Percentiles rank a stretch among this genome's conserved stretches.
Evolutionary conservation across 2,888 invertebrate species (phyloP).

Genomic region (Frankliniella intonsa): DNA sequence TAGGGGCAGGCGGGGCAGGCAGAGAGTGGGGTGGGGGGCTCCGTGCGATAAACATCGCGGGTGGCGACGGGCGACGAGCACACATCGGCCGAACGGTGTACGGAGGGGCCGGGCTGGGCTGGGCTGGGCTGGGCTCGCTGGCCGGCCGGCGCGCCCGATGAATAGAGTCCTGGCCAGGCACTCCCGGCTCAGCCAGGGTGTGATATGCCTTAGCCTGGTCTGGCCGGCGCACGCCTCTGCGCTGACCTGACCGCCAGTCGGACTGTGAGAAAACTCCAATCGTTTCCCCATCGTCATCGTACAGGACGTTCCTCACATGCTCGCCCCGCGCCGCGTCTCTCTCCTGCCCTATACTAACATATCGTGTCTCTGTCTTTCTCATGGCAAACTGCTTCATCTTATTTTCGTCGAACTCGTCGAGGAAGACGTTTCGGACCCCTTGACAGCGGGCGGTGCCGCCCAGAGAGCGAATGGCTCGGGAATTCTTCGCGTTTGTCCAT

Average conservation of each 20-base stretch:
- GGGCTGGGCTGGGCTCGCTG: neutral
- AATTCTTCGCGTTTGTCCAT: neutral
- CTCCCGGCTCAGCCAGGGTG: neutral
- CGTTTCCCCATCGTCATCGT: too few relatives aligned
- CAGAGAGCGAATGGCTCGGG: neutral
- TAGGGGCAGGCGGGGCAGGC: neutral
- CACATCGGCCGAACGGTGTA: neutral
- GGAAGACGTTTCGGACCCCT: neutral
- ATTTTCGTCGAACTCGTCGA: neutral
- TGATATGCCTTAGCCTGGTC: neutral
- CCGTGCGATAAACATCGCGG: neutral
- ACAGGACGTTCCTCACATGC: too few relatives aligned
- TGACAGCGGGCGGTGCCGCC: neutral
- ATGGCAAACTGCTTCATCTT: too few relatives aligned
- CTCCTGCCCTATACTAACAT: too few relatives aligned
- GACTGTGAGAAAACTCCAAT: too few relatives aligned
- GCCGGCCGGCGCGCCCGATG: neutral
- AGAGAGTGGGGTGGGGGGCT: neutral
- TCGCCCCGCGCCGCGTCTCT: too few relatives aligned
- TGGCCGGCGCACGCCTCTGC: neutral
- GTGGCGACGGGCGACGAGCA: conserved; percentile 1
- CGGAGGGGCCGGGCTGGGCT: neutral
- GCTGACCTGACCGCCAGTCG: neutral
- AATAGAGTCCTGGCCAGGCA: neutral
- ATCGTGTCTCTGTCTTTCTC: too few relatives aligned